Evolutionary conservation across 2,888 invertebrate species (phyloP), one percentile per base, ranked within the genome.

Genomic region (Tetropium fuscum): DNA sequence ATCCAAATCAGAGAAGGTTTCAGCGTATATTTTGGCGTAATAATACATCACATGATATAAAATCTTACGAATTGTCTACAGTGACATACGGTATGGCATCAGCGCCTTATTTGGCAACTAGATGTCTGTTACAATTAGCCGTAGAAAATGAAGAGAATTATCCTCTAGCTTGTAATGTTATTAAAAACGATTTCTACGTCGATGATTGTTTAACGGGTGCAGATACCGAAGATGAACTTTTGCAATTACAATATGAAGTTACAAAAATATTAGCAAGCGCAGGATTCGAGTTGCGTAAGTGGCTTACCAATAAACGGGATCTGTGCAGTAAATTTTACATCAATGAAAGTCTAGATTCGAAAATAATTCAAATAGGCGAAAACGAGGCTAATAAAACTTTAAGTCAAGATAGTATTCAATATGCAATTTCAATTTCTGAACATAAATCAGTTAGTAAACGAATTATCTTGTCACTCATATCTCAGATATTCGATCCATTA

Each of bases 401-500:
- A 56, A 49, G 56, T 13, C 11, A 49, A 2, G 56, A 49, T 41
- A 20, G 15, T 27, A 49, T 56, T 10, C 48, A 56, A 41, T 56
- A 48, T 56, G 16, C 19, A 8, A 13, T 56, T 5, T 38, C 25
- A 22, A 10, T 1, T 22, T 13, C 11, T 56, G 22, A 56, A 25
- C 11, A 10, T 10, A 47, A 30, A 13, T 11, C 15, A 25, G 22
- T 36, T 20, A 60, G 57, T 6, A 63, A 63, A 45, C 11, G 57
- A 20, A 27, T 10, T 15, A 36, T 63, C n/a, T 51, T 60, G 5
- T 54, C 48, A 19, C 13, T 15, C 11, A 40, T 59, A n/a, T 54
- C 45, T 25, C 48, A 54, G 56, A 41, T 63, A 22, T 63, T 34
- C 38, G 59, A 63, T 22, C 63, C 63, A 10, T 36, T 58, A 15